phyloP scores from a whole-genome alignment of 2,797 vertebrate genomes.

The Cetoscarus ocellatus region DNA sequence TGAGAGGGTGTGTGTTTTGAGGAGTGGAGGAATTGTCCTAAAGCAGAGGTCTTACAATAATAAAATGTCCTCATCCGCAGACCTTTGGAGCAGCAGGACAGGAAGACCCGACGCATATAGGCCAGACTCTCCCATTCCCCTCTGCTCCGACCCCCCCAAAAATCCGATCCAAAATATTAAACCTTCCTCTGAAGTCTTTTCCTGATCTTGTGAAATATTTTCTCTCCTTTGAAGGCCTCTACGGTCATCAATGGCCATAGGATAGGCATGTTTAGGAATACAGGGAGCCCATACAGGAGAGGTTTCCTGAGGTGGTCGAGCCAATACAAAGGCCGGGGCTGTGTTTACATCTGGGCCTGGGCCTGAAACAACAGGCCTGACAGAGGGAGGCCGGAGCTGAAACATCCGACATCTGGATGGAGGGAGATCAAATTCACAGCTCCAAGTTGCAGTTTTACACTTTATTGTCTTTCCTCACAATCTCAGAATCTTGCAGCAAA shows the following conservation, averaged over 20 bases:
- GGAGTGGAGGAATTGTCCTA: slow-evolving; percentile 12
- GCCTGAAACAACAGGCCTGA: slow-evolving; percentile 86
- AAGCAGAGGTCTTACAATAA: slow-evolving; percentile 46
- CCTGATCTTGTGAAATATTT: slow-evolving; percentile 81
- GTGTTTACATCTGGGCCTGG: slow-evolving; percentile 84
- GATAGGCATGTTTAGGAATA: slow-evolving; percentile 79
- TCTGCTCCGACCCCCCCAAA: slow-evolving; percentile 52
- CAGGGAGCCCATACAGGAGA: slow-evolving; percentile 80
- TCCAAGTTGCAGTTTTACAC: slow-evolving; percentile 51
- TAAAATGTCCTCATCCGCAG: slow-evolving; percentile 50
- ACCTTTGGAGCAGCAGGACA: slow-evolving; percentile 55
- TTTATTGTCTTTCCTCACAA: slow-evolving; percentile 54
- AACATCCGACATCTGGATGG: slow-evolving; percentile 83
- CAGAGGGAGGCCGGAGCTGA: slow-evolving; percentile 75
- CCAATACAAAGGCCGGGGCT: slow-evolving; percentile 87
- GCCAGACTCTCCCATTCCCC: slow-evolving; percentile 59
- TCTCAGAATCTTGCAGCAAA: slow-evolving; percentile 39
- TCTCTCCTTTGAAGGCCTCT: slow-evolving; percentile 82
- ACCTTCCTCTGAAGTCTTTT: slow-evolving; percentile 77
- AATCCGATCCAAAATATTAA: slow-evolving; percentile 73
- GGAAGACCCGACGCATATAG: slow-evolving; percentile 69
- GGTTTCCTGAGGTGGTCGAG: slow-evolving; percentile 79
- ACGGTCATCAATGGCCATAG: slow-evolving; percentile 81
- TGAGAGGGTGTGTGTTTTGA: slow-evolving; percentile 17
- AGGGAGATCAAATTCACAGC: slow-evolving; percentile 71